Base-by-base conservation (phyloP, 1,140 invertebrate genomes). In the Drosophila tristis region DNA sequence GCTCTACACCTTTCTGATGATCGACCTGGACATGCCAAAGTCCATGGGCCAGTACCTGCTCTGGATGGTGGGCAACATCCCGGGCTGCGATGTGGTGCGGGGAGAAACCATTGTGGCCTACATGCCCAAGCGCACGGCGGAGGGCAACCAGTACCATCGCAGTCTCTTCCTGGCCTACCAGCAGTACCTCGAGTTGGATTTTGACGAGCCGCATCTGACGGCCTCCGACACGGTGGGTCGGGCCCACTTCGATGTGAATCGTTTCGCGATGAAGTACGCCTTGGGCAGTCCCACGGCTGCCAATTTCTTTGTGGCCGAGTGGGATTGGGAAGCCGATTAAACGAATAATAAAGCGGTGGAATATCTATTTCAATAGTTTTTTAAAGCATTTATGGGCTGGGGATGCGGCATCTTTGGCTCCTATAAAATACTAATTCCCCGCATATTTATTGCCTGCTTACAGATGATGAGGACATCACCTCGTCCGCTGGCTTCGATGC, bases 51-150 rank as follows among this genome's bases (percentile, higher is more conserved):
- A 98, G 92, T 98, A 96, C 95, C 95, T 97, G 77, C 97, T 98
- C 91, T 98, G 97, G 97, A 91, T 98, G 5, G 96, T 98, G 2
- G 96, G 94, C 8, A 99, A 99, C 85, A 97, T 99, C 85, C 96
- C 96, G 5, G 97, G 96, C 13, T 93, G 93, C 62, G 93, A 97
- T 59, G 92, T 98, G 0, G 78, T 86, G 0, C 92, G 94, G 53
- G 98, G 98, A 7, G 95, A 97, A 65, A 66, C 93, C 93, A 91
- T 98, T 0, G 95, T 95, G 0, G 95, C 94, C 1, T 98, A 98
- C 91, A 93, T 98, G 74, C 96, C 97, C 26, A 94, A 96, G 49
- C 97, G 96, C 13, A 96, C 97, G 1, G 96, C 96, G 5, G 91
- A 95, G 77, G 95, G 93, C 29, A 96, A 96, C 5, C 95, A 94